phyloP scores from a whole-genome alignment of 1,140 invertebrate species.

The Tenebrio molitor region DNA sequence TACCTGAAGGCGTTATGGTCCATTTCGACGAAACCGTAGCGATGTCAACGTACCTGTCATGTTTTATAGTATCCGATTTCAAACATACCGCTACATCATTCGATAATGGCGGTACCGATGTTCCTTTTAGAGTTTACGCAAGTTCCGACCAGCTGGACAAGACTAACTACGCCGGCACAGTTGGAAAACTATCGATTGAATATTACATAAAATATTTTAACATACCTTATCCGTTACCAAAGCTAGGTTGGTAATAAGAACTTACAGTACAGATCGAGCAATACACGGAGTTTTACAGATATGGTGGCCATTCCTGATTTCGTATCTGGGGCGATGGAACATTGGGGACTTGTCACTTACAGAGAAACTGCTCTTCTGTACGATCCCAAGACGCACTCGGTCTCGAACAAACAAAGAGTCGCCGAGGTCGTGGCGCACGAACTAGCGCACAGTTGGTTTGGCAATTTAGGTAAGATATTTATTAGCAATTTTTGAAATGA shows the following conservation, averaged over 20 bases:
- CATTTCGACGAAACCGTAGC: slow-evolving; percentile 85
- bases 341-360: slow-evolving; percentile 91
- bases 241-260: slow-evolving; percentile 78
- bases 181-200: slow-evolving; percentile 84
- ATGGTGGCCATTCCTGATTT: slow-evolving; percentile 96
- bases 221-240: slow-evolving; percentile 88
- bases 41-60: slow-evolving; percentile 94
- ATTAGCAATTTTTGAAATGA: too few relatives aligned
- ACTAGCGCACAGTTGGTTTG: slow-evolving; percentile 94
- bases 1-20: slow-evolving; percentile 64
- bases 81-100: slow-evolving; percentile 70
- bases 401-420: slow-evolving; percentile 82
- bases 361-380: slow-evolving; percentile 88
- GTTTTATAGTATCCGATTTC: slow-evolving; percentile 94
- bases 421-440: slow-evolving; percentile 90
- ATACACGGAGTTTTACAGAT: slow-evolving; percentile 71
- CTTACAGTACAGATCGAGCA: neutral
- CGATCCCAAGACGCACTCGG: slow-evolving; percentile 77
- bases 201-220: slow-evolving; percentile 91
- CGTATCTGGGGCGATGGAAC: slow-evolving; percentile 95
- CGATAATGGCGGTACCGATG: slow-evolving; percentile 68
- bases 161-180: slow-evolving; percentile 83
- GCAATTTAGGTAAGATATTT: slow-evolving; percentile 86
- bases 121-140: slow-evolving; percentile 81
- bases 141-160: slow-evolving; percentile 81